Evolutionary conservation across 2,797 vertebrate species (phyloP), one percentile per base, ranked within the genome.

Genomic region (Sebastes iracundus): DNA sequence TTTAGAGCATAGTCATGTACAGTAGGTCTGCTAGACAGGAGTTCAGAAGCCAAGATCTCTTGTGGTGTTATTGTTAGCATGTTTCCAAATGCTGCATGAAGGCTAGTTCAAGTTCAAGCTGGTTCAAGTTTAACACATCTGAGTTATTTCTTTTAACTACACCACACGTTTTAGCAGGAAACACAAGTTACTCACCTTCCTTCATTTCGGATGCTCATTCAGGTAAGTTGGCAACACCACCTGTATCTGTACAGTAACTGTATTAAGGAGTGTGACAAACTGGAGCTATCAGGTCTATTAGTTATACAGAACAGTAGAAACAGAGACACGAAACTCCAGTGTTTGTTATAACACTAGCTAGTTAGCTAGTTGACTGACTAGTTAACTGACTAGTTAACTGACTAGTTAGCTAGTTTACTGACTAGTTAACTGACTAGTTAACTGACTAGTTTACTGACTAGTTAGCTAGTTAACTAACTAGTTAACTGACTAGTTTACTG

Each of bases 301-400:
- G 28, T 30, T 30, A 7, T 30, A 0, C 32, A 33, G 32, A 38
- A 38, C 12, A 38, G 2, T 5, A 38, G 12, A 38, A 38, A 0
- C 35, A 38, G 12, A 38, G 12, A 5, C 12, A 38, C 35, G 35
- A 38, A 6, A 38, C 35, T 38, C 35, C 12, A 12, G 35, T 38
- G 35, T 35, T 35, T 35, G 2, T 35, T 35, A 35, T 35, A 35
- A 1, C 33, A 35, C 33, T 35, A 35, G 11, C 9, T 33, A 10
- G 32, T 2, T 0, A 33, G 3, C 32, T 32, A 32, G 32, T 33
- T 10, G 0, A 9, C 30, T 32, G 8, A 32, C 30, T 32, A 32
- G 30, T 32, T 0, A 32, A 9, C 30, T 32, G 8, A 32, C 9
- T 32, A 32, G 8, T 1, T 0, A 30, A 0, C 28, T 30, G n/a